Percentiles rank a stretch among this genome's conserved stretches.
phyloP scores from a whole-genome alignment of 1,140 invertebrate species.

The Teleopsis dalmanni region DNA sequence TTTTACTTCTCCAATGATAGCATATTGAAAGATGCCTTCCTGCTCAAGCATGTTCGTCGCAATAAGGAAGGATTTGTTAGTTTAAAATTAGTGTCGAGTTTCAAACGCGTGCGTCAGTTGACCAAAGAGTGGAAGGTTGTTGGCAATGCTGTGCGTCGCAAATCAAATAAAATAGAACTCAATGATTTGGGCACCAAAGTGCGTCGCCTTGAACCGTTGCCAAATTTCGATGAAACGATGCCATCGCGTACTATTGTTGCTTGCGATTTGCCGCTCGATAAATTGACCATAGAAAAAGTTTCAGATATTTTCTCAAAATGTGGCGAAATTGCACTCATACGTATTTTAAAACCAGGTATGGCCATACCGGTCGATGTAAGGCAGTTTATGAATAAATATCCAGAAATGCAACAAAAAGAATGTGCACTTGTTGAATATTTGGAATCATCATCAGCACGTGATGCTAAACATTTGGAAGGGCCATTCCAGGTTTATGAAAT shows the following conservation, averaged over 20 bases:
- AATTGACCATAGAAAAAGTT: constrained; percentile 76
- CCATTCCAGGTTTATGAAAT: constrained; percentile 39
- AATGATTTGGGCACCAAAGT: constrained; percentile 88
- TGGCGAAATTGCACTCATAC: constrained; percentile 79
- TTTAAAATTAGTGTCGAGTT: constrained; percentile 86
- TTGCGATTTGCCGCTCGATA: constrained; percentile 73
- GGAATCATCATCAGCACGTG: constrained; percentile 72
- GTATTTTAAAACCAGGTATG: constrained; percentile 78
- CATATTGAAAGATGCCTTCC: constrained; percentile 89
- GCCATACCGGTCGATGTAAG: constrained; percentile 80
- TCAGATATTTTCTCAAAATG: constrained; percentile 79
- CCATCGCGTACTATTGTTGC: constrained; percentile 85
- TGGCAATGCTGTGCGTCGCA: constrained; percentile 66
- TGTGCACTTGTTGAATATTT: constrained; percentile 87
- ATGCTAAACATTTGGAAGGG: constrained; percentile 58
- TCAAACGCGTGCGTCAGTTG: constrained; percentile 85
- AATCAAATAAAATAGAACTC: constrained; percentile 76
- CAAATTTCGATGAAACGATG: constrained; percentile 83
- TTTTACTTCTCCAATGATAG: constrained; percentile 93
- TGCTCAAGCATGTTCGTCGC: constrained; percentile 86
- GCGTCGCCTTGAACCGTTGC: constrained; percentile 74
- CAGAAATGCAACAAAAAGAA: constrained; percentile 73
- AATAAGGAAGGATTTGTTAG: constrained; percentile 94
- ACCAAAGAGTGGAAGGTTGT: constrained; percentile 91
- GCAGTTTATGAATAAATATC: constrained; percentile 81